Percentiles rank a stretch among this genome's conserved stretches.
Evolutionary conservation across 2,888 invertebrate species (phyloP).

Genomic region (Troides oblongomaculatus): DNA sequence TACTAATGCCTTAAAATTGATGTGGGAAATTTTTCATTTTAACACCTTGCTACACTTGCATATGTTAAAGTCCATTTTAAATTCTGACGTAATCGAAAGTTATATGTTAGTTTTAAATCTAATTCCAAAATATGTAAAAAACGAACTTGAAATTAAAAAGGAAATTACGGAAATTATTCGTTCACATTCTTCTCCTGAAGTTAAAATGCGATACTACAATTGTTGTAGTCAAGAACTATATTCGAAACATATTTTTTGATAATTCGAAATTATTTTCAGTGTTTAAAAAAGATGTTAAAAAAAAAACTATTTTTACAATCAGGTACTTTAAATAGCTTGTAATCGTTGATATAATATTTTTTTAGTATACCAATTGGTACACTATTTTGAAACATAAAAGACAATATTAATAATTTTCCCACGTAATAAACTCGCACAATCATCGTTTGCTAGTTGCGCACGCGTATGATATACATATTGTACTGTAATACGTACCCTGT

Average conservation of each 20-base stretch:
- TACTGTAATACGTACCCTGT: too few species aligned
- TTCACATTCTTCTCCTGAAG: slow-evolving; percentile 21
- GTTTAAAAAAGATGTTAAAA: not conserved
- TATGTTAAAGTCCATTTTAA: slow-evolving; percentile 17
- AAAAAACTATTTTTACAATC: too few species aligned
- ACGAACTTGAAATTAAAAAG: not conserved
- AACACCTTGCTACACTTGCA: not conserved
- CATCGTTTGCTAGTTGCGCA: too few species aligned
- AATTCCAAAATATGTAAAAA: not conserved
- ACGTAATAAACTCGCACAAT: too few species aligned
- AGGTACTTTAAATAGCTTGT: too few species aligned
- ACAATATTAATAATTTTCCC: too few species aligned
- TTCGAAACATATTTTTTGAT: not conserved
- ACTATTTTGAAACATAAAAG: too few species aligned
- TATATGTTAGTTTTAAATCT: slow-evolving; percentile 16
- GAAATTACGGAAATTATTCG: slow-evolving; percentile 13
- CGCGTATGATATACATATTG: too few species aligned
- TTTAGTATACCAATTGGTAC: too few species aligned
- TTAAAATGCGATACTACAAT: slow-evolving; percentile 17
- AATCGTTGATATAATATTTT: too few species aligned
- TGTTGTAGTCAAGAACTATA: not conserved
- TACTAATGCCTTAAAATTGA: slow-evolving; percentile 5
- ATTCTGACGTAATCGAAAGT: slow-evolving; percentile 14
- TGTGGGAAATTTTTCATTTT: not conserved
- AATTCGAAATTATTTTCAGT: not conserved